Conservation (phyloP, 1,140 invertebrate species). For the Drosophila sulfurigaster region DNA sequence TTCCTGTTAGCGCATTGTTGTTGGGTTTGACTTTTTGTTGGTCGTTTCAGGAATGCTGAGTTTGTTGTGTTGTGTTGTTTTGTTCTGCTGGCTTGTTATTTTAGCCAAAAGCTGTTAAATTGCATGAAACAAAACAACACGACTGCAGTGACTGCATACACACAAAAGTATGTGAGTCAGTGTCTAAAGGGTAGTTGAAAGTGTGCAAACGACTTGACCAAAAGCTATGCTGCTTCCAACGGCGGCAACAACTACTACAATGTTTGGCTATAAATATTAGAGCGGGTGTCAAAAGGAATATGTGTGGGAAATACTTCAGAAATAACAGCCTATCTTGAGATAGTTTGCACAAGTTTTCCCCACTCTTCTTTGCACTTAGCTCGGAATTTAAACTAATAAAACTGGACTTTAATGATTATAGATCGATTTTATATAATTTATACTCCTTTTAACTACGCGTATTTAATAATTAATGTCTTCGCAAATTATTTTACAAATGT, state of each 20-base stretch:
- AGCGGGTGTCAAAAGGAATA: conserved; percentile 60
- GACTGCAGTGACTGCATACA: conserved; percentile 19
- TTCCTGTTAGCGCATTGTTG: conserved; percentile 69
- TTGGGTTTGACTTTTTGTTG: conserved; percentile 74
- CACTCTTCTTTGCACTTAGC: not conserved
- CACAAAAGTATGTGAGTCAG: not conserved
- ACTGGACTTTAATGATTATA: not conserved
- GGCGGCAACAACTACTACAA: conserved; percentile 14
- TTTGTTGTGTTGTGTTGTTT: conserved; percentile 48
- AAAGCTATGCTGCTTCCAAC: conserved; percentile 23
- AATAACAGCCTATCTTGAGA: conserved; percentile 8
- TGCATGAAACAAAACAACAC: conserved; percentile 74
- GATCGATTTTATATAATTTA: no score
- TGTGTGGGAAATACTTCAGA: conserved; percentile 61
- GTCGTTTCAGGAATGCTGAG: conserved; percentile 54
- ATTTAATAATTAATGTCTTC: no score
- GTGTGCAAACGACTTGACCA: conserved; percentile 44
- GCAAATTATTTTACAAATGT: no score
- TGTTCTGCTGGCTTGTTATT: conserved; percentile 71
- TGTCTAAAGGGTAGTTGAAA: conserved; percentile 47
- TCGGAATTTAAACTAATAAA: not conserved
- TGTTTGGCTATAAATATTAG: conserved; percentile 67
- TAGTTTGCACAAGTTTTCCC: conserved; percentile 7
- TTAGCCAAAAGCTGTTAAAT: conserved; percentile 83
- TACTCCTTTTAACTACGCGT: no score